Evolutionary conservation across 1,140 invertebrate species (phyloP), one percentile per base, ranked within the genome.

Genomic region (Drosophila ironensis): DNA sequence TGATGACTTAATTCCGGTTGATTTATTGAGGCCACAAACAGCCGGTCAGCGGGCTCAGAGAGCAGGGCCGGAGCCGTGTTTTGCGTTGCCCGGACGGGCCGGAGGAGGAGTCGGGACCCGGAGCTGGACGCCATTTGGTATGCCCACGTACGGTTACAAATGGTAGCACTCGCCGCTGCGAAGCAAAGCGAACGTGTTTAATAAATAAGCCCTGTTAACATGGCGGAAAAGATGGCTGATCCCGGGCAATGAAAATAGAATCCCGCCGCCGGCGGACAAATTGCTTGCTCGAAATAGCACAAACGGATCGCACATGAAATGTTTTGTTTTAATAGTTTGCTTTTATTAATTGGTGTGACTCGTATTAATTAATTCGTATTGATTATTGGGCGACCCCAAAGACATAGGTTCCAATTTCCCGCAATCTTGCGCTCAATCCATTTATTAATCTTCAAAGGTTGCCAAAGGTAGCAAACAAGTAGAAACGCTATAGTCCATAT

Each of bases 1-100:
- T 82, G 78, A 82, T 82, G 78, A 72, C 78, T 82, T 82, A 82
- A 82, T 82, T 84, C 78, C 78, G 22, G 69, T 82, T 82, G 78
- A 82, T 82, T 82, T 82, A 82, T 82, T 84, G 78, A 84, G 78
- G 78, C 78, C 78, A 82, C 78, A 82, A 84, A 78, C 78, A 82
- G 63, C 72, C 72, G 73, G 61, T 60, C 66, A 68, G 50, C 20
- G 33, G 25, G 52, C 56, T 40, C 38, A 33, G 37, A 9, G 28
- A 22, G 35, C 33, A 41, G 50, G 54, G 46, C 45, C n/a, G n/a
- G 42, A 57, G 56, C 45, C 40, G 51, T 54, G 54, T 38, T 30
- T 52, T 52, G 30, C 48, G 45, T 30, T 56, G 52, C 28, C 48
- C 46, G 33, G 50, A 7, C n/a, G n/a, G n/a, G n/a, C n/a, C n/a